Evolutionary conservation across 92 coral and sea anemone genomes (phyloP), one percentile per base, ranked within the genome.

Genomic region (Scolanthus callimorphus): DNA sequence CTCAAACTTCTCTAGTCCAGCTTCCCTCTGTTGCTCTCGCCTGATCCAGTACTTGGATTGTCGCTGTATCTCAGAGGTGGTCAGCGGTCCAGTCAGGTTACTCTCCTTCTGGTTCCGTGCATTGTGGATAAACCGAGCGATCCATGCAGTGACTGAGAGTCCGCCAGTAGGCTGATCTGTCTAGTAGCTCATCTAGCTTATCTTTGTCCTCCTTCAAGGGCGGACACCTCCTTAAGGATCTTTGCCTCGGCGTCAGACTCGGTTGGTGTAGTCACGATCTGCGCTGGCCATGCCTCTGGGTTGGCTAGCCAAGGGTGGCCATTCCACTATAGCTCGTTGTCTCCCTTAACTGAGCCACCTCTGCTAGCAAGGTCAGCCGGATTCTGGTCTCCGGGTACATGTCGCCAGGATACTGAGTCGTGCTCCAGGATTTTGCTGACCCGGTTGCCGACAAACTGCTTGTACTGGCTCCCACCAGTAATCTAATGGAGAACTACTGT

Each of bases 231-330:
- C 57, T 27, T 11, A 3, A 39, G 26, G 21, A 71, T 39, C 48
- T 60, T 78, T 22, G 20, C 65, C 31, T 70, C 67, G 20, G 84
- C 68, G 26, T 27, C 15, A 4, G 67, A 54, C 30, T 70, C 13
- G 6, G 41, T 54, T 12, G 73, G 46, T 22, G 31, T 27, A 0
- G 79, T 60, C 54, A 70, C 53, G 58, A 70, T 61, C 11, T 78
- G 57, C 20, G 79, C 55, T 1, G 85, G 75, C 85, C 75, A 79
- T 15, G 43, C 74, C 63, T 75, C n/a, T n/a, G n/a, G n/a, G n/a
- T n/a, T n/a, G n/a, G n/a, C n/a, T n/a, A n/a, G n/a, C n/a, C n/a
- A n/a, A n/a, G n/a, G n/a, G n/a, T n/a, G n/a, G n/a, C n/a, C n/a
- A n/a, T n/a, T n/a, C n/a, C n/a, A n/a, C n/a, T 75, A 79, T 31